Evolutionary conservation across 2,797 vertebrate genomes (phyloP), one percentile per base, ranked within the genome.

Genomic region (Sarcoramphus papa): DNA sequence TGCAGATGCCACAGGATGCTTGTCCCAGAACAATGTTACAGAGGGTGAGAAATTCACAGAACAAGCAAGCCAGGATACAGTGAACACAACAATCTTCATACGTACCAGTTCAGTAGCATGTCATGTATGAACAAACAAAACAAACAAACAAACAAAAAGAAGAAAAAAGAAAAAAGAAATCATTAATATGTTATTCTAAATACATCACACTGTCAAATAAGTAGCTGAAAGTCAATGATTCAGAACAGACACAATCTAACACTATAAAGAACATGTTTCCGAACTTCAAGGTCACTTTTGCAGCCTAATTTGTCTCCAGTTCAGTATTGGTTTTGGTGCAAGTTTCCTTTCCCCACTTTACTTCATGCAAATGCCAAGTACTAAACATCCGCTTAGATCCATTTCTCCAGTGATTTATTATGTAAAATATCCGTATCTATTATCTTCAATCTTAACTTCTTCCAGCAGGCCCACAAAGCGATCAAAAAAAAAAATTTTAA

Each of bases 41-140:
- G 92, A 99, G 99, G 15, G 99, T 98, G 96, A 99, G 98, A 98
- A 99, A 99, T 98, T 99, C 99, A 84, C 99, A 99, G 98, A 99
- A 99, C 96, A 99, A 98, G 98, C 99, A 99, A 56, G 99, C 99
- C 98, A 99, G 97, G 98, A 99, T 99, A 97, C 99, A 99, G 98
- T 99, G 99, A 95, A 99, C 99, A 35, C 99, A 99, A 97, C 99
- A 99, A 97, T 99, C 99, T 99, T 98, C 80, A 50, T 23, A 20
- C 1, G 6, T 15, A 53, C 31, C 74, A 53, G 54, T 76, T 50
- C 47, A 23, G 83, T 6, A 90, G 47, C 27, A 27, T 6, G 28
- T 13, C 82, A 69, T 9, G 31, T 33, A 45, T 10, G 65, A 88
- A 83, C 12, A 60, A 81, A 84, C 23, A 45, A 57, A 69, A 57